Base-by-base conservation (phyloP, 2,888 invertebrate genomes). In the Deroplatys truncata region DNA sequence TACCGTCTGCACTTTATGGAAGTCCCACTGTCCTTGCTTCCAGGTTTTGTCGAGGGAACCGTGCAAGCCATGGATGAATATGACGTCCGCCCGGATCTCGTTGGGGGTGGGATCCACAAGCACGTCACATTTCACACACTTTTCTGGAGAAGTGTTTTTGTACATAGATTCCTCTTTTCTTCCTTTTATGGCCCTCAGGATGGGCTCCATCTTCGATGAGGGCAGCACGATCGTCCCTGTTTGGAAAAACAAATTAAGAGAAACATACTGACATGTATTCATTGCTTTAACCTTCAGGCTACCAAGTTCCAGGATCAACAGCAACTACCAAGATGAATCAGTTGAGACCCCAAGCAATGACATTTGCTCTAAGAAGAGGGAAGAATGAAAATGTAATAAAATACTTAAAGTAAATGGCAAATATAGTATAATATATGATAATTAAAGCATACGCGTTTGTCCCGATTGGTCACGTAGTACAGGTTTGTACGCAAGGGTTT, bases 51-150 rank as follows among this genome's bases (percentile, higher is more conserved):
- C 95, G 56, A 97, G 94, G 0, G 97, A 97, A 31, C 96, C 97
- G 92, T 96, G 96, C 0, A 97, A 93, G 7, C 97, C 98, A 92
- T 98, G 98, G 0, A 98, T 95, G 92, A 98, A 97, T 29, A 98
- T 95, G 31, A 98, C 95, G 92, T 98, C 98, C 3, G 95, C 95
- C 9, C 91, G 90, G 83, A 88, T 87, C 91, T 90, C 90, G 16
- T 91, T 91, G 3, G 91, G 90, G 5, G 92, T 92, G 1, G 94
- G 94, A 90, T 93, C 92, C 88, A 92, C 92, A 25, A 94, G 91
- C 7, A 94, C 93, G 28, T 92, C 91, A 90, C 93, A 93, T 28
- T 93, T 93, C 1, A 94, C 94, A 49, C 92, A 93, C 90, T 92
- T 92, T 91, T 94, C 94, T 1, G 93, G 92, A 9, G 28, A 0